Evolutionary conservation across 2,113 vertebrate species (phyloP).

Genomic region (Uria aalge): DNA sequence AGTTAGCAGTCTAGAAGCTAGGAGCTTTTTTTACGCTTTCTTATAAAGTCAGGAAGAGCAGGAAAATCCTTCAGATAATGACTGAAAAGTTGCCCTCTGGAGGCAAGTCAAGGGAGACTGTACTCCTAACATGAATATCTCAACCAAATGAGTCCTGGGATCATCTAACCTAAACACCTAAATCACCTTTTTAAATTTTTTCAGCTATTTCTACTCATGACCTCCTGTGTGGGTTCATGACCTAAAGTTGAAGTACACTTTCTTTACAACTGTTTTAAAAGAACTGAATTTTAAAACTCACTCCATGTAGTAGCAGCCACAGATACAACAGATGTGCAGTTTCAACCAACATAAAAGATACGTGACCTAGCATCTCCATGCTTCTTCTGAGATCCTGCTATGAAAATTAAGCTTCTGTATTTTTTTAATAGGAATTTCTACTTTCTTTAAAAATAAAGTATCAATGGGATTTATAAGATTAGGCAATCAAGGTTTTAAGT

Average conservation of each 20-base stretch:
- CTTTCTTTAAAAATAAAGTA: conserved; percentile 66
- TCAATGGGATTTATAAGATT: conserved; percentile 46
- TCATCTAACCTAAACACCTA: neutral
- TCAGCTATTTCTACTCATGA: neutral
- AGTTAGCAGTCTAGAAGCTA: neutral
- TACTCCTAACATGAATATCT: neutral
- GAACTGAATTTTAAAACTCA: neutral
- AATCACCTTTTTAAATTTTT: neutral
- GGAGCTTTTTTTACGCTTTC: neutral
- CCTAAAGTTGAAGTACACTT: neutral
- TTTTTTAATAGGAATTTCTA: conserved; percentile 5
- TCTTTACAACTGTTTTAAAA: neutral
- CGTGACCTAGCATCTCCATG: neutral
- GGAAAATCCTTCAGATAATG: neutral
- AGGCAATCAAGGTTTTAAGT: conserved; percentile 51
- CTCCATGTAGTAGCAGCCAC: neutral
- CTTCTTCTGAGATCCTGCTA: neutral
- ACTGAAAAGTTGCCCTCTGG: neutral
- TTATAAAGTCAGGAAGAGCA: neutral
- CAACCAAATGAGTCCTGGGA: neutral
- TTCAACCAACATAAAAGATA: neutral
- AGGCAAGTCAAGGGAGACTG: neutral
- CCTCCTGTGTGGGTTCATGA: neutral
- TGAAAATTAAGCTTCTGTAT: neutral
- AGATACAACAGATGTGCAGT: neutral